Base-by-base conservation (phyloP, 2,113 vertebrate species). In the Lophura nycthemera region DNA sequence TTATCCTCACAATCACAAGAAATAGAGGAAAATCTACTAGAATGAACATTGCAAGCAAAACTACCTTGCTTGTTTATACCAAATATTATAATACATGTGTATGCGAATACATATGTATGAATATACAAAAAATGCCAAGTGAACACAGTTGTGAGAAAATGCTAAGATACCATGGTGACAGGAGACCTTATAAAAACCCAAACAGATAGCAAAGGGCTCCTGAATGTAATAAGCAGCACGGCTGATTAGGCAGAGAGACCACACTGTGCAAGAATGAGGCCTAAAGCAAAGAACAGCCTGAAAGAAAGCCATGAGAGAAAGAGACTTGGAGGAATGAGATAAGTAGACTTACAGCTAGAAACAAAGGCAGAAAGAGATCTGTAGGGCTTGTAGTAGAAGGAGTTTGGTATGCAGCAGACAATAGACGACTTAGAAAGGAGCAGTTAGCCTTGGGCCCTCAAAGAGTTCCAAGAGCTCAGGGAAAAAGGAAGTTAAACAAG, bases 161-260 rank as follows among this genome's bases (percentile, higher is more conserved):
- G 2, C 63, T 36, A 70, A 65, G 77, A 85, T 54, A 38, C 79
- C 83, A 83, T 65, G 69, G 89, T 74, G 79, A 92, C 79, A 92
- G 27, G 61, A 71, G 72, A 52, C 34, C 56, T 91, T 83, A 47
- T 32, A 80, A 71, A 89, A 95, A 83, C 32, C 50, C 56, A 85
- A 93, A 71, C 17, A 88, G 78, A 92, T 65, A 83, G 83, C 52
- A 93, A 83, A 91, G 65, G 52, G 57, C 61, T 94, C 69, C 85
- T 34, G 69, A 91, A 83, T 85, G 85, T 80, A 95, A 92, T 90
- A 73, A 92, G 85, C 64, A 22, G 3, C 88, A 94, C 1, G 79
- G 85, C 52, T 95, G 94, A 96, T 95, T 93, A 96, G 91, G 89
- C 85, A 95, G 88, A 82, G 89, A 90, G 88, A 92, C 91, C 91